Conservation (phyloP, 2,113 vertebrate species). For the Ramphastos sulfuratus region DNA sequence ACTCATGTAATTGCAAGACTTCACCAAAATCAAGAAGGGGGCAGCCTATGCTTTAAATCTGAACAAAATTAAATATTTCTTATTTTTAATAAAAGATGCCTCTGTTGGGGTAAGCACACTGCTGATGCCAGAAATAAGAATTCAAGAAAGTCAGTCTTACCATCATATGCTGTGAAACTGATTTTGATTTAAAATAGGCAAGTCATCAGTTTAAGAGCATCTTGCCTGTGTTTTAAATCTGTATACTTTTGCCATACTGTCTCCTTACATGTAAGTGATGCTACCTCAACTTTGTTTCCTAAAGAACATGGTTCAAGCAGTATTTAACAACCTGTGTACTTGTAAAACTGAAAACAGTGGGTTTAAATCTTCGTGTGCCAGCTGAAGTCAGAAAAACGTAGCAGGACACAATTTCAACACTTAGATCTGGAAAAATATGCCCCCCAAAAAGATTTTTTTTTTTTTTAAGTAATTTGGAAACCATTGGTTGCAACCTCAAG, state of each 20-base stretch:
- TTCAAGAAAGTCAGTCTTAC: background rate
- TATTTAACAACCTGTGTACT: background rate
- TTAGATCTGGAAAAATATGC: background rate
- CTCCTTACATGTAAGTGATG: background rate
- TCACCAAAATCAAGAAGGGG: constrained; percentile 44
- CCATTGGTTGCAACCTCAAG: background rate
- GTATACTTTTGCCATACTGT: background rate
- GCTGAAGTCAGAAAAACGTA: background rate
- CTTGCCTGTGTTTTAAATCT: background rate
- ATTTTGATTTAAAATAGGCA: background rate
- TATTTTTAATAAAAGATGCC: background rate
- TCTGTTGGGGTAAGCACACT: background rate
- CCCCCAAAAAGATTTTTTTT: too few species aligned
- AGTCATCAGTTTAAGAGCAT: background rate
- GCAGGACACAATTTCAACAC: background rate
- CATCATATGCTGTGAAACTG: background rate
- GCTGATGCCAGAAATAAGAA: background rate
- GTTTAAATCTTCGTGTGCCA: background rate
- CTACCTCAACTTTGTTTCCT: background rate
- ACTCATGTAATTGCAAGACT: constrained; percentile 21
- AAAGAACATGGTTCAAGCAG: background rate
- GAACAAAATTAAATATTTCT: background rate
- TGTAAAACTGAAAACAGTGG: background rate
- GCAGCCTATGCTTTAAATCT: constrained; percentile 26
- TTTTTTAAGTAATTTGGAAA: background rate